phyloP scores from a whole-genome alignment of 2,113 vertebrate genomes.

The Coracopsis vasa region DNA sequence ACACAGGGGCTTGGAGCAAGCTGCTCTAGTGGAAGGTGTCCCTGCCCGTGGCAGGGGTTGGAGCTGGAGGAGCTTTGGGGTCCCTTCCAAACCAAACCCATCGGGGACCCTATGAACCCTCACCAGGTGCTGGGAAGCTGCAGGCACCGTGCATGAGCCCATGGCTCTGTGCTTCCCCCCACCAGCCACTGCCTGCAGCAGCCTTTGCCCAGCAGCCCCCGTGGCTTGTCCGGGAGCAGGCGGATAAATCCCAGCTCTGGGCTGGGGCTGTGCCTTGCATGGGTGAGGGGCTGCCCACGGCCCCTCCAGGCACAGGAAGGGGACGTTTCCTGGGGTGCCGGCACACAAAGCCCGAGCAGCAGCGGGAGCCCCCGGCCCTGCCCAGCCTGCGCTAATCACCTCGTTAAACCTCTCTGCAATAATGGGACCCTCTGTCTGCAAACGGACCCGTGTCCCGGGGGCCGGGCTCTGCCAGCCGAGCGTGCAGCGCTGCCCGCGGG shows the following conservation, averaged over 20 bases:
- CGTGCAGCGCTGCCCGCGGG: neutral
- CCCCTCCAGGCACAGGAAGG: neutral
- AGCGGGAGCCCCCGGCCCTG: neutral
- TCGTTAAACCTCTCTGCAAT: accelerated
- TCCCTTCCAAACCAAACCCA: neutral
- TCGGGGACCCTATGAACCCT: too few relatives aligned
- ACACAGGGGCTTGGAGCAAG: too few relatives aligned
- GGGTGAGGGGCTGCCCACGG: neutral
- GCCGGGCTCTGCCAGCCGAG: neutral
- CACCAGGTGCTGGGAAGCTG: neutral
- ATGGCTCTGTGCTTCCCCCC: neutral
- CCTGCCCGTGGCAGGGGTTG: too few relatives aligned
- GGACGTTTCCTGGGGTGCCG: neutral
- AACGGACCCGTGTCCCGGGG: neutral
- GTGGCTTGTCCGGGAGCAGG: neutral
- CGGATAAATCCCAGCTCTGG: accelerated
- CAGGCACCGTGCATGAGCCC: accelerated
- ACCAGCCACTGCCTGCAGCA: neutral
- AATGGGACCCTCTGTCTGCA: neutral
- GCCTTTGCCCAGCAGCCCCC: neutral
- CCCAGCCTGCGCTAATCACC: neutral
- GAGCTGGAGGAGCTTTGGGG: too few relatives aligned
- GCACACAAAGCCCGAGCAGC: neutral
- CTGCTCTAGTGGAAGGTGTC: too few relatives aligned
- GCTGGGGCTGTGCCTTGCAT: neutral